These are phyloP conservation scores for Cantharis nigra DNA, from an alignment of 2,888 invertebrate species.

Conservation along the genomic window DNA sequence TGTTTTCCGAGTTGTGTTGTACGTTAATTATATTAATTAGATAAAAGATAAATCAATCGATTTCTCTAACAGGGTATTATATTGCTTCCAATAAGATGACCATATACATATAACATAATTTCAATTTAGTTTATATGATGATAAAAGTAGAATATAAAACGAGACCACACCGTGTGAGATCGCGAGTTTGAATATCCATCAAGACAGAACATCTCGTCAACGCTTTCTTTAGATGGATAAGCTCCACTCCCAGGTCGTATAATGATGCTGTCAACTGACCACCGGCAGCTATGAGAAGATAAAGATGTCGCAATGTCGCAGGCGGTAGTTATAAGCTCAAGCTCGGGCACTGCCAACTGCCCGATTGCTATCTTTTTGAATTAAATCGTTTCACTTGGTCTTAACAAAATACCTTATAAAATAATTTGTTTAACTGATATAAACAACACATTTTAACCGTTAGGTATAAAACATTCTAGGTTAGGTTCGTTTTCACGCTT, in stretches of 20 bases:
- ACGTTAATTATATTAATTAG: neutral
- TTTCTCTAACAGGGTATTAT: neutral
- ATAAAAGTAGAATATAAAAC: constrained; percentile 25
- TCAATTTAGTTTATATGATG: constrained; percentile 22
- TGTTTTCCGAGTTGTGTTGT: neutral
- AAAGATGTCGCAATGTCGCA: constrained; percentile 34
- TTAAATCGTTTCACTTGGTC: constrained; percentile 12
- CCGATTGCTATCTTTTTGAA: constrained; percentile 24
- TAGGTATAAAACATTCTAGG: neutral
- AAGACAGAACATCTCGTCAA: constrained; percentile 31
- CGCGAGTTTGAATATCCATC: constrained; percentile 34
- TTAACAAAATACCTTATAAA: constrained; percentile 10
- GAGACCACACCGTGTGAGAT: constrained; percentile 32
- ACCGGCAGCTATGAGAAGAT: constrained; percentile 31
- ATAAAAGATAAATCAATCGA: neutral
- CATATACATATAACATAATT: constrained; percentile 7
- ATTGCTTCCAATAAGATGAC: constrained; percentile 8
- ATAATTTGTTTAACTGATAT: constrained; percentile 7
- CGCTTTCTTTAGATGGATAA: constrained; percentile 31
- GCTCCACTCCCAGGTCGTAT: constrained; percentile 32
- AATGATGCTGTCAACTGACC: constrained; percentile 37
- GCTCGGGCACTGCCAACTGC: constrained; percentile 22
- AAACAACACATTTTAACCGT: neutral
- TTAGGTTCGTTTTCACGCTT: neutral
- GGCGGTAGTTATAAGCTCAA: constrained; percentile 26